Percentiles rank a stretch among this genome's conserved stretches.
Conservation (phyloP, 2,797 vertebrate genomes). For the Mormyrus hasselquistii region DNA sequence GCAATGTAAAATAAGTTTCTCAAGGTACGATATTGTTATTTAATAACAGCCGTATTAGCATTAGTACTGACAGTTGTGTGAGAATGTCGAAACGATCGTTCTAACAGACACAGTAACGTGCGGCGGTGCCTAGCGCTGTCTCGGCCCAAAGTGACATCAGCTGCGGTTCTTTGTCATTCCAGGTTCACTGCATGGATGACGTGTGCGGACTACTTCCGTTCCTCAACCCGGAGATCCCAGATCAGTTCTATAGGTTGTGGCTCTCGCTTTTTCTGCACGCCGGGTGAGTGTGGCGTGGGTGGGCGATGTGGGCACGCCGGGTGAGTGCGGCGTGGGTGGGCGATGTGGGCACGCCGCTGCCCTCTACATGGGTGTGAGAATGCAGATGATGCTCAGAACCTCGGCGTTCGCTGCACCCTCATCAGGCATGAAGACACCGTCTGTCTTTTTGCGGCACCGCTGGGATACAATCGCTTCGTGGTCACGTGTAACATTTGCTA, state of each 20-base stretch:
- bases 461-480: neutral
- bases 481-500: neutral
- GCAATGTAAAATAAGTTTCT: neutral
- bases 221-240: constrained; percentile 89
- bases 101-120: neutral
- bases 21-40: neutral
- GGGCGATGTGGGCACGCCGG: constrained; percentile 32
- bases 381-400: neutral
- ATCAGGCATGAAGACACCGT: neutral
- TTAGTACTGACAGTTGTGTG: neutral
- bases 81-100: neutral
- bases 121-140: neutral
- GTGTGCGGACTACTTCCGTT: constrained; percentile 94
- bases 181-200: constrained; percentile 98
- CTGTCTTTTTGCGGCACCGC: neutral
- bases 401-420: neutral
- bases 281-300: constrained; percentile 64
- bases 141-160: neutral
- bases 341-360: neutral
- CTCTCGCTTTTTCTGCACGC: constrained; percentile 94
- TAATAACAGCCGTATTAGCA: neutral
- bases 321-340: constrained; percentile 53
- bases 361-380: neutral
- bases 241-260: constrained; percentile 97
- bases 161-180: neutral